A percentile compares a stretch with the other conserved stretches of the same genome.
phyloP scores from a whole-genome alignment of 2,113 vertebrate species.

The Mola mola region DNA sequence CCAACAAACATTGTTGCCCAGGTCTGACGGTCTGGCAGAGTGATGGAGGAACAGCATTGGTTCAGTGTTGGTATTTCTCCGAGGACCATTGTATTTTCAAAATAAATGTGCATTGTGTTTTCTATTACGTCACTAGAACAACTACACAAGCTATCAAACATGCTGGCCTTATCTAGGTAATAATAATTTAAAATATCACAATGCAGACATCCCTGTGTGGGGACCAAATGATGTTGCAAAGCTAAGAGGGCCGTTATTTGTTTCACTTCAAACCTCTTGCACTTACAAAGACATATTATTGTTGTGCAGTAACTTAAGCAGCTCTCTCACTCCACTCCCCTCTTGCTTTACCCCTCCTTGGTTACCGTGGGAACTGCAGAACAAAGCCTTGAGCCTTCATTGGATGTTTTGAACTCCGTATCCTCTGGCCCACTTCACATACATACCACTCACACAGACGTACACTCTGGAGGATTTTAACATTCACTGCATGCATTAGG shows the following conservation, averaged over 20 bases:
- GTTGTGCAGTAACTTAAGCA: conserved; percentile 38
- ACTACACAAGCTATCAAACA: too few relatives aligned
- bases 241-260: not conserved
- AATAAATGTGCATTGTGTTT: too few relatives aligned
- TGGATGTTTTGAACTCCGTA: conserved; percentile 64
- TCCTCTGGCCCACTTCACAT: conserved; percentile 49
- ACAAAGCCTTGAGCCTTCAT: conserved; percentile 58
- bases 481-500: not conserved
- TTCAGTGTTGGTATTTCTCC: too few relatives aligned
- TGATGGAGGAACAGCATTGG: not conserved
- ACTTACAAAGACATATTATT: conserved; percentile 17
- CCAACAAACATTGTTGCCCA: too few relatives aligned
- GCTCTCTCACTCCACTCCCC: not conserved
- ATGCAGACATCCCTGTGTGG: too few relatives aligned
- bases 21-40: too few relatives aligned
- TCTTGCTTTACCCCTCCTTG: conserved; percentile 42
- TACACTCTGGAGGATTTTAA: not conserved
- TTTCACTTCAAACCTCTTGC: not conserved
- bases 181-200: too few relatives aligned
- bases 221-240: not conserved
- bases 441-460: not conserved
- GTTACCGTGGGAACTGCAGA: conserved; percentile 64
- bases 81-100: too few relatives aligned
- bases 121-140: too few relatives aligned
- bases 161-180: too few relatives aligned